phyloP scores from a whole-genome alignment of 2,888 invertebrate species.

The Drosophila eohydei region DNA sequence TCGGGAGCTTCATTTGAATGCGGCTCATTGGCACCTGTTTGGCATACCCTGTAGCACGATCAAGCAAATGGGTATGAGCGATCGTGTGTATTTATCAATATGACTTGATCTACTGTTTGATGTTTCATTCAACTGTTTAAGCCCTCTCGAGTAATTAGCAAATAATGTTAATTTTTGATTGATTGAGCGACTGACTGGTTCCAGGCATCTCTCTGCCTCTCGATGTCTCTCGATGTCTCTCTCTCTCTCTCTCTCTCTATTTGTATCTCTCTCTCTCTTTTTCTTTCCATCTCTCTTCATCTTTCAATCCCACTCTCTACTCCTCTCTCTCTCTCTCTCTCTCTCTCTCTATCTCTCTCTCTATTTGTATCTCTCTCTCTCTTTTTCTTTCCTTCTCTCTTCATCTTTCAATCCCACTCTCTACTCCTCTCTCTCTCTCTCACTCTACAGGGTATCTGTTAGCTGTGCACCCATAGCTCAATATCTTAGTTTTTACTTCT shows the following conservation, averaged over 20 bases:
- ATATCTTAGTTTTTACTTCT: background rate
- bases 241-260: background rate
- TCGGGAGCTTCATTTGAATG: constrained; percentile 21
- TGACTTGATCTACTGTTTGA: background rate
- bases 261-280: background rate
- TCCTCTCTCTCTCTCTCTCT: background rate
- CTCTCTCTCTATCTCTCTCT: background rate
- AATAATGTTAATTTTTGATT: background rate
- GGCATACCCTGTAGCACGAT: constrained; percentile 24
- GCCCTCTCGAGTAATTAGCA: background rate
- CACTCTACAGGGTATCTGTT: background rate
- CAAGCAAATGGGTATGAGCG: background rate
- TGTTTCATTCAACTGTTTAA: background rate
- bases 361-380: background rate
- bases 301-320: background rate
- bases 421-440: background rate
- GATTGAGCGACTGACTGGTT: background rate
- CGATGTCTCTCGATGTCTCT: background rate
- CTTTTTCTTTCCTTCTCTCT: background rate
- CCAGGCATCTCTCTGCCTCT: background rate
- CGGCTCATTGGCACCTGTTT: constrained; percentile 44
- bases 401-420: background rate
- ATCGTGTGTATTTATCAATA: background rate
- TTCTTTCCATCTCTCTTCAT: no score
- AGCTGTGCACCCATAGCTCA: background rate